phyloP scores from a whole-genome alignment of 2,888 invertebrate species.

The Urechis unicinctus region DNA sequence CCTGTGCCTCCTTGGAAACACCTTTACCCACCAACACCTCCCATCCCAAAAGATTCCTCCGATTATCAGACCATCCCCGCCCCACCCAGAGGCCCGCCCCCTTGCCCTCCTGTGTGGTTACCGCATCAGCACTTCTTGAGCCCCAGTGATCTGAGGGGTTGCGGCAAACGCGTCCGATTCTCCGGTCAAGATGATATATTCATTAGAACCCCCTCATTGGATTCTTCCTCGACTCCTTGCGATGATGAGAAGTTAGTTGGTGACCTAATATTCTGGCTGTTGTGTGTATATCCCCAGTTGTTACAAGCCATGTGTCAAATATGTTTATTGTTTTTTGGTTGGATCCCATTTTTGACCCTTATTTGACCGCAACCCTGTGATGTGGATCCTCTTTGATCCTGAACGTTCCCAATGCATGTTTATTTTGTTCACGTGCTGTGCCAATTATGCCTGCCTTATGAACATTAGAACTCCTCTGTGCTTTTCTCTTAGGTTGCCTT shows the following conservation, averaged over 20 bases:
- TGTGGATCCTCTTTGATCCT: too few species aligned
- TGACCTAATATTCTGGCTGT: background rate
- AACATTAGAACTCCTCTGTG: too few species aligned
- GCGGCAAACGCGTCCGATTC: conserved; percentile 13
- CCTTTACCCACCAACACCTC: conserved; percentile 7
- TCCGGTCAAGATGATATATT: conserved; percentile 3
- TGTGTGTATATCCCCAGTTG: background rate
- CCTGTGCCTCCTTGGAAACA: conserved; percentile 5
- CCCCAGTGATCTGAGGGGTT: background rate
- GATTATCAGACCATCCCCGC: conserved; percentile 9
- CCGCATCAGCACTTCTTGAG: background rate
- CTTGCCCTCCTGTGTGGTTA: conserved; percentile 1
- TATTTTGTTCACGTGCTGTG: too few species aligned
- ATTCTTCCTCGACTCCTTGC: background rate
- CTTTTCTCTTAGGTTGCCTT: too few species aligned
- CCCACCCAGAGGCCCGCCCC: conserved; percentile 6
- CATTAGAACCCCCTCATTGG: background rate
- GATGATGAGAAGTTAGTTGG: conserved; percentile 1
- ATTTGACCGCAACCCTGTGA: too few species aligned
- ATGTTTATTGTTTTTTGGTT: too few species aligned
- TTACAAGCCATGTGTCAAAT: too few species aligned
- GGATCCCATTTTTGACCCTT: too few species aligned
- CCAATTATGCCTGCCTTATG: too few species aligned
- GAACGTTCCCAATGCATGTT: too few species aligned
- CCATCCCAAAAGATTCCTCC: background rate